Conservation (phyloP, 1,140 invertebrate genomes). For the Ostrea edulis region DNA sequence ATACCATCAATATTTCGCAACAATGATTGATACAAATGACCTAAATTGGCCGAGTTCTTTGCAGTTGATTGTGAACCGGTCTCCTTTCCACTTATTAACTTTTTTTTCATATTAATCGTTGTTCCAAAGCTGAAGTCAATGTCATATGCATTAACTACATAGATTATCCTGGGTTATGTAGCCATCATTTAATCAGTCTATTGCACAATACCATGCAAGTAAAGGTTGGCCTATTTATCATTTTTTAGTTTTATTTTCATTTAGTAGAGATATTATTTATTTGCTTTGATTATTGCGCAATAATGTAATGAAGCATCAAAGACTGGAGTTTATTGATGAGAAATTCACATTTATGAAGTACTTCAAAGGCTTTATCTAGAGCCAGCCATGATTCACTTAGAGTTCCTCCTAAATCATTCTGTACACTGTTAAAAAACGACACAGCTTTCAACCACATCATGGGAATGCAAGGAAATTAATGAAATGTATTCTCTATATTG, state of each 20-base stretch:
- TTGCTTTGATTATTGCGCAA: constrained; percentile 9
- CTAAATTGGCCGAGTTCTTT: too few species aligned
- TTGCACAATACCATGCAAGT: too few species aligned
- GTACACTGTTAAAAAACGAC: neutral
- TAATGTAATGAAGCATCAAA: constrained; percentile 36
- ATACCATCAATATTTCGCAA: too few species aligned
- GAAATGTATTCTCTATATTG: neutral
- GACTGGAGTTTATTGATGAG: neutral
- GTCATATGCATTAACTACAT: too few species aligned
- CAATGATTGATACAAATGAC: too few species aligned
- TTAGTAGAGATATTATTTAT: neutral
- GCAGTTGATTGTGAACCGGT: too few species aligned
- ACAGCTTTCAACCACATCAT: constrained; percentile 13
- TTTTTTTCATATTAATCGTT: too few species aligned
- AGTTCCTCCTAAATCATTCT: neutral
- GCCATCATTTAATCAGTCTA: too few species aligned
- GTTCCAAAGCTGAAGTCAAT: too few species aligned
- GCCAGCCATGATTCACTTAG: neutral
- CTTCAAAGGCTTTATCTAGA: constrained; percentile 30
- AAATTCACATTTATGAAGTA: constrained; percentile 21
- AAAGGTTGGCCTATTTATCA: too few species aligned
- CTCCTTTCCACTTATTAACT: too few species aligned
- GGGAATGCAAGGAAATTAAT: constrained; percentile 4
- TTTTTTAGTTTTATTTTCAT: neutral
- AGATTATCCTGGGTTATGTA: too few species aligned